These are phyloP conservation scores for Junco hyemalis DNA, from an alignment of 2,113 vertebrate genomes.

Conservation along the genomic window DNA sequence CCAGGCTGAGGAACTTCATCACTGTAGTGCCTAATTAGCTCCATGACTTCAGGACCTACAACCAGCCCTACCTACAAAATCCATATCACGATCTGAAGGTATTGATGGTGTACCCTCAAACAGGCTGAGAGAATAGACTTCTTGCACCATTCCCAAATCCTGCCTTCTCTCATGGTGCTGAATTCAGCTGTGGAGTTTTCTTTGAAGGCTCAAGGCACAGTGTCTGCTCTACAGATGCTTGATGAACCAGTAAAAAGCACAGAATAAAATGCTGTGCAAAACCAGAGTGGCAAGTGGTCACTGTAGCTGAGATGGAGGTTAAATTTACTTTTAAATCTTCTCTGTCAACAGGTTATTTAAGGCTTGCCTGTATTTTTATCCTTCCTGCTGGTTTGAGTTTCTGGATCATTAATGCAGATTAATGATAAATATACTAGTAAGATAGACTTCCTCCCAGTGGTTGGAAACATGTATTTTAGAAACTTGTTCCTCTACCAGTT, in stretches of 20 bases:
- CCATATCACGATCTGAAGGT: neutral
- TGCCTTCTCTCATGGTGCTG: fast-evolving
- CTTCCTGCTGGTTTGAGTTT: constrained; percentile 46
- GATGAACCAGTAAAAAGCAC: neutral
- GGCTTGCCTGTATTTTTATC: constrained; percentile 48
- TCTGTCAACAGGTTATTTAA: constrained; percentile 59
- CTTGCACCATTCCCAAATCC: neutral
- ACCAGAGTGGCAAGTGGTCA: neutral
- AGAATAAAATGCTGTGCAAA: neutral
- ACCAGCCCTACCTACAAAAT: neutral
- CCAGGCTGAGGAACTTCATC: neutral
- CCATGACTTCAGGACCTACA: neutral
- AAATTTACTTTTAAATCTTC: constrained; percentile 17
- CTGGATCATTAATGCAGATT: constrained; percentile 54
- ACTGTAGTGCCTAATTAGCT: neutral
- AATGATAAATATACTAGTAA: constrained; percentile 47
- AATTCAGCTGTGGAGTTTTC: neutral
- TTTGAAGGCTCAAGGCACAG: neutral
- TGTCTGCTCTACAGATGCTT: neutral
- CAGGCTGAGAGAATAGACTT: neutral
- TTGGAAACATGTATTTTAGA: constrained; percentile 54
- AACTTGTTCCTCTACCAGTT: constrained; percentile 26
- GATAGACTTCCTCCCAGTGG: constrained; percentile 46
- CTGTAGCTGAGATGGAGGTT: neutral
- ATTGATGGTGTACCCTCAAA: neutral